Percentiles rank a stretch among this genome's conserved stretches.
Evolutionary conservation across 2,797 vertebrate genomes (phyloP).

Genomic region (Atherinosoma microstoma): DNA sequence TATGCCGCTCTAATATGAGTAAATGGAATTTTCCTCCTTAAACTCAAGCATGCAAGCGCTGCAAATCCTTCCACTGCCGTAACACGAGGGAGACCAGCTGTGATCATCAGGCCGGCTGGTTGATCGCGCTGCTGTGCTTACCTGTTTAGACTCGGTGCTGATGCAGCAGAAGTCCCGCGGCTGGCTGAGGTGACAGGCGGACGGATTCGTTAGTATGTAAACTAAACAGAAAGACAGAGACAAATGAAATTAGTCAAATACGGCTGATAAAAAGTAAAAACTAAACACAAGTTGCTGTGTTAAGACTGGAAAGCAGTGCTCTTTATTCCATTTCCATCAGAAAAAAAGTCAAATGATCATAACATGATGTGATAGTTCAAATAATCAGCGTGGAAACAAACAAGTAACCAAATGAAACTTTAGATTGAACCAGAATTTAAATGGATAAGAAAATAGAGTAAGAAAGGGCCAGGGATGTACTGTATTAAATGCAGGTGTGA

Average conservation of each 20-base stretch:
- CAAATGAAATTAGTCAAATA: not conserved
- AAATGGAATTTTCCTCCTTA: constrained; percentile 16
- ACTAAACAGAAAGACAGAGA: constrained; percentile 80
- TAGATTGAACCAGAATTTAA: not conserved
- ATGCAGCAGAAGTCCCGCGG: constrained; percentile 98
- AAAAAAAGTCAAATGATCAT: not conserved
- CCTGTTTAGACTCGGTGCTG: constrained; percentile 92
- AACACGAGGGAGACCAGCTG: constrained; percentile 5
- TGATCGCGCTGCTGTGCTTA: constrained; percentile 69
- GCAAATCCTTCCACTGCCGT: constrained; percentile 22
- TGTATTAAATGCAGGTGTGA: constrained; percentile 55
- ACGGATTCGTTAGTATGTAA: constrained; percentile 89
- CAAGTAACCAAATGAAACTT: not conserved
- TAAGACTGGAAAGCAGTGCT: not conserved
- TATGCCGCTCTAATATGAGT: constrained; percentile 4
- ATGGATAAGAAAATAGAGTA: not conserved
- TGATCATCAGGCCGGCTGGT: constrained; percentile 19
- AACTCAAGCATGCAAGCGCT: not conserved
- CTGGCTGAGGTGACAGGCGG: constrained; percentile 90
- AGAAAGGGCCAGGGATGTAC: not conserved
- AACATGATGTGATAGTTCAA: not conserved
- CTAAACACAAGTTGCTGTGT: not conserved
- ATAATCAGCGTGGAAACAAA: not conserved
- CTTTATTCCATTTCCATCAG: not conserved
- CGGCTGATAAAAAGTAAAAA: not conserved